phyloP scores from a whole-genome alignment of 1,140 invertebrate genomes.

The Euura lappo region DNA sequence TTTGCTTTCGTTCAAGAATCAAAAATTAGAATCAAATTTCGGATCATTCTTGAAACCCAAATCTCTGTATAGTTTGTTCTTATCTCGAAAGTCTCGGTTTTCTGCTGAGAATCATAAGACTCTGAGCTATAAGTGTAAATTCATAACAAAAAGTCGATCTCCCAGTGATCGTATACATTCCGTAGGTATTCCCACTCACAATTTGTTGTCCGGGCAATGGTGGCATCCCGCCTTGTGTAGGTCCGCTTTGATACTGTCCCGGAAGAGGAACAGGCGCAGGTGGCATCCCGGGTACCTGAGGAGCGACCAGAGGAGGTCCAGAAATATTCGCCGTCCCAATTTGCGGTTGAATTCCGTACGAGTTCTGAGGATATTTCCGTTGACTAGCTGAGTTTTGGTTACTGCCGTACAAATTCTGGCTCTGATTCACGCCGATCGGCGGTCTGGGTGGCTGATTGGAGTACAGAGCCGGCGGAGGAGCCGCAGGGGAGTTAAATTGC shows the following conservation, averaged over 20 bases:
- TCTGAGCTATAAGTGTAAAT: too few relatives aligned
- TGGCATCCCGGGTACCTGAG: not conserved
- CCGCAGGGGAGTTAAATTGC: slow-evolving; percentile 24
- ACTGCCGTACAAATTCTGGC: slow-evolving; percentile 30
- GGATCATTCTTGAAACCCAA: too few relatives aligned
- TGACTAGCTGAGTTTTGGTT: slow-evolving; percentile 45
- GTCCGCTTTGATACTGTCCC: slow-evolving; percentile 11
- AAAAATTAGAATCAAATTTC: too few relatives aligned
- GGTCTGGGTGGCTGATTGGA: slow-evolving; percentile 19
- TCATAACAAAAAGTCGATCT: too few relatives aligned
- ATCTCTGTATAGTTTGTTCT: too few relatives aligned
- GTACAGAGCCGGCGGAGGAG: slow-evolving; percentile 24
- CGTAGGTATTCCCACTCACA: slow-evolving; percentile 19
- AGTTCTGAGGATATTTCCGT: slow-evolving; percentile 38
- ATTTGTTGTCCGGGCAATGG: slow-evolving; percentile 35
- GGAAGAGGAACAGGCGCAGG: not conserved
- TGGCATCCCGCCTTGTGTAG: slow-evolving; percentile 28
- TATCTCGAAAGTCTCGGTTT: too few relatives aligned
- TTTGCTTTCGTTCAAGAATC: too few relatives aligned
- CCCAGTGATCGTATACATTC: too few relatives aligned
- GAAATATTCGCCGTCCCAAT: slow-evolving; percentile 31
- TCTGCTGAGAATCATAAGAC: too few relatives aligned
- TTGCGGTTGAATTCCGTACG: slow-evolving; percentile 30
- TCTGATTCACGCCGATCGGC: slow-evolving; percentile 18
- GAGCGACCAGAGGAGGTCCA: slow-evolving; percentile 1